phyloP scores from a whole-genome alignment of 1,140 invertebrate genomes.

The Ooceraea biroi region DNA sequence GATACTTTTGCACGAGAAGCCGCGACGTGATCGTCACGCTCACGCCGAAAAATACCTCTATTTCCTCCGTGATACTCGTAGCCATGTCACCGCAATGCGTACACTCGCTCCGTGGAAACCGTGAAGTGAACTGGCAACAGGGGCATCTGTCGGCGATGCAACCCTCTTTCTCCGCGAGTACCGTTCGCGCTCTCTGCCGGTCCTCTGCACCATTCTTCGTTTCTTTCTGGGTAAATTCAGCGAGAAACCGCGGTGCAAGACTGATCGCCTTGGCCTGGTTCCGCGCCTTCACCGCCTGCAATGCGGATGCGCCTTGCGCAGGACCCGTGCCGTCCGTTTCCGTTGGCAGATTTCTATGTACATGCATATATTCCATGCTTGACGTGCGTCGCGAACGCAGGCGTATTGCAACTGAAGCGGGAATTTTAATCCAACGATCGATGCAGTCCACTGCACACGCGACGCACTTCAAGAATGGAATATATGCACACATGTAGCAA shows the following conservation, averaged over 20 bases:
- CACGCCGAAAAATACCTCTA: constrained; percentile 77
- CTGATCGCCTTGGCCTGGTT: too few species aligned
- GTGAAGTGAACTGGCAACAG: constrained; percentile 61
- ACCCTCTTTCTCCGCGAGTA: too few species aligned
- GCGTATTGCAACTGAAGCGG: not conserved
- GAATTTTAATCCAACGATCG: constrained; percentile 4
- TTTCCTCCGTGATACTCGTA: constrained; percentile 79
- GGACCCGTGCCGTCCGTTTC: too few species aligned
- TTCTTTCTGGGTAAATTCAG: not conserved
- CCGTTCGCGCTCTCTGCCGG: not conserved
- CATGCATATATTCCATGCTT: too few species aligned
- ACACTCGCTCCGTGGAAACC: constrained; percentile 58
- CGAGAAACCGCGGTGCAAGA: not conserved
- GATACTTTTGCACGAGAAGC: too few species aligned
- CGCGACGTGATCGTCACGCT: not conserved
- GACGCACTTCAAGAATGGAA: not conserved
- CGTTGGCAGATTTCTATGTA: too few species aligned
- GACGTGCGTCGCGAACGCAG: not conserved
- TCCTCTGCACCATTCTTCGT: not conserved
- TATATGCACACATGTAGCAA: too few species aligned
- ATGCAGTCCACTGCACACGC: not conserved
- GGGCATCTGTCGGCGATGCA: constrained; percentile 68
- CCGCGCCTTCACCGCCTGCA: too few species aligned
- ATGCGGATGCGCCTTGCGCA: too few species aligned
- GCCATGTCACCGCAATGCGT: constrained; percentile 78